Conservation (phyloP, 1,140 invertebrate genomes). For the Hylaeus volcanicus region DNA sequence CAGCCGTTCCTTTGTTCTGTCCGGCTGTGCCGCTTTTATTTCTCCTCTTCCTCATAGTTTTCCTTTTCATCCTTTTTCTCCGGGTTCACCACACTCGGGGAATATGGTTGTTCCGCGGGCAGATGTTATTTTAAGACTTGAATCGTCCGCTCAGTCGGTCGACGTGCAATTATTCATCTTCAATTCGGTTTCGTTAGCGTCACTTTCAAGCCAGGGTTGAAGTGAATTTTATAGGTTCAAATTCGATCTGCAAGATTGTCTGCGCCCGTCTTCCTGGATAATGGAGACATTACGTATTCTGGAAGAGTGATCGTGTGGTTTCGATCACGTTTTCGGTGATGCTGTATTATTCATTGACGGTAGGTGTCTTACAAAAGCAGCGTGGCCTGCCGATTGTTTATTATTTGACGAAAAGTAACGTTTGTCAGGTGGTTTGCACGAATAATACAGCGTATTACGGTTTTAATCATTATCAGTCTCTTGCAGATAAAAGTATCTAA, state of each 20-base stretch:
- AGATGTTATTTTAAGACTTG: constrained; percentile 42
- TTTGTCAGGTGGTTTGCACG: too few relatives aligned
- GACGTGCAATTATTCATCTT: constrained; percentile 28
- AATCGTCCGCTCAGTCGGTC: not conserved
- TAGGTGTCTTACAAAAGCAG: too few relatives aligned
- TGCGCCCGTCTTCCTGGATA: not conserved
- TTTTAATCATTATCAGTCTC: too few relatives aligned
- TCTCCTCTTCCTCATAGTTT: constrained; percentile 57
- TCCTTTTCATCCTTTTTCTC: constrained; percentile 27
- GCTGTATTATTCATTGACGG: not conserved
- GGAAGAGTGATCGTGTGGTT: not conserved
- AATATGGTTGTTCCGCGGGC: not conserved
- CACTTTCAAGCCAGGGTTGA: not conserved
- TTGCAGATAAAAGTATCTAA: too few relatives aligned
- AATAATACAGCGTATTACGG: too few relatives aligned
- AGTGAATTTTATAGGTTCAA: constrained; percentile 13
- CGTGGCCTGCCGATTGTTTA: too few relatives aligned
- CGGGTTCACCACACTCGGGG: constrained; percentile 1
- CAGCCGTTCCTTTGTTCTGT: constrained; percentile 71
- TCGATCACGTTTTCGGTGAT: not conserved
- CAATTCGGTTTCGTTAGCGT: not conserved
- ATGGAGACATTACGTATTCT: not conserved
- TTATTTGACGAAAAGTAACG: too few relatives aligned
- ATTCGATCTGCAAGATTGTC: not conserved
- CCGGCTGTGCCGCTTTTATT: constrained; percentile 53